These are phyloP conservation scores for Cryptoprocta ferox DNA, from an alignment of 2,797 vertebrate genomes.

Conservation along the genomic window DNA sequence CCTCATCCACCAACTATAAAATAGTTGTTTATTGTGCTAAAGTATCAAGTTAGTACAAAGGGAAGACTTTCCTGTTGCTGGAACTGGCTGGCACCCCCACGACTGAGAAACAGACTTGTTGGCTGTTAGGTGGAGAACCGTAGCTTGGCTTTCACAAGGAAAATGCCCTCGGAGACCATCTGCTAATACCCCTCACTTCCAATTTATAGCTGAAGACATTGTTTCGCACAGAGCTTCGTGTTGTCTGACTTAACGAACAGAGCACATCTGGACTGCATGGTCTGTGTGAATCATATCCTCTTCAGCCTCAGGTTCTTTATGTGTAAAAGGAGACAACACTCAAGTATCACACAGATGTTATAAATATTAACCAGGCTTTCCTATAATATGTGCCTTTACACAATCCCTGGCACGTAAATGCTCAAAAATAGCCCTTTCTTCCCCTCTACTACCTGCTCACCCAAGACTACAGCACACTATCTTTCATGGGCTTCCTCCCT, in stretches of 20 bases:
- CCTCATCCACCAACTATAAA: neutral
- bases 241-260: neutral
- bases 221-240: neutral
- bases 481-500: neutral
- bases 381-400: neutral
- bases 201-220: neutral
- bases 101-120: neutral
- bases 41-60: neutral
- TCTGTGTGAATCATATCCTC: neutral
- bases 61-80: neutral
- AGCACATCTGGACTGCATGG: neutral
- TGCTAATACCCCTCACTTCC: neutral
- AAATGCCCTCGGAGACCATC: neutral
- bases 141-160: neutral
- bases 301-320: neutral
- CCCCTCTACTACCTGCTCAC: neutral
- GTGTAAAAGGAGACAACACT: neutral
- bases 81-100: neutral
- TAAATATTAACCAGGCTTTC: neutral
- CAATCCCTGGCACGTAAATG: neutral
- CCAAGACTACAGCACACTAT: neutral
- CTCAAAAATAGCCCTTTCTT: neutral
- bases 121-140: neutral
- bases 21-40: neutral
- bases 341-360: neutral